These are phyloP conservation scores for Agrotis segetum DNA, from an alignment of 2,888 invertebrate genomes.

Conservation along the genomic window DNA sequence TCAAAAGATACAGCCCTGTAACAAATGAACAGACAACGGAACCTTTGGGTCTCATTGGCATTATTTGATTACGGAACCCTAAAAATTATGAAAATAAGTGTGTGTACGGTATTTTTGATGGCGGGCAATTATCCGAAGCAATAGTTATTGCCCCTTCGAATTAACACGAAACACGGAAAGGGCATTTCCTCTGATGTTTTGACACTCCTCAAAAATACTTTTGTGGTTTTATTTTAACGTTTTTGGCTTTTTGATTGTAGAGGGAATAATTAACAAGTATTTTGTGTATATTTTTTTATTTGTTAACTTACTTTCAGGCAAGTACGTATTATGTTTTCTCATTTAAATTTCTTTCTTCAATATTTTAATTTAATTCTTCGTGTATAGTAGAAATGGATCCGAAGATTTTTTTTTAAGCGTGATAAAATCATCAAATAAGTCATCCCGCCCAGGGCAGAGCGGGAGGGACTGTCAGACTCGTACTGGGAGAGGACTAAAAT, in stretches of 20 bases:
- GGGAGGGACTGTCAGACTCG: too few relatives aligned
- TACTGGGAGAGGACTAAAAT: too few relatives aligned
- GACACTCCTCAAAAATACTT: constrained; percentile 48
- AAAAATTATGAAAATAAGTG: constrained; percentile 65
- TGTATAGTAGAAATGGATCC: too few relatives aligned
- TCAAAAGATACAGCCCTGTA: too few relatives aligned
- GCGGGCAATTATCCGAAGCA: constrained; percentile 61
- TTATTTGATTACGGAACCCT: neutral
- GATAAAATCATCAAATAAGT: too few relatives aligned
- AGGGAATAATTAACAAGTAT: neutral
- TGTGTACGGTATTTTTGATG: constrained; percentile 53
- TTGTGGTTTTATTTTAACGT: constrained; percentile 20
- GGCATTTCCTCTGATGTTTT: constrained; percentile 66
- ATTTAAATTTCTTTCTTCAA: neutral
- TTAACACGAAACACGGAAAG: constrained; percentile 67
- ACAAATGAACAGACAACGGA: too few relatives aligned
- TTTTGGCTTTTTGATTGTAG: constrained; percentile 32
- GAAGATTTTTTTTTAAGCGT: too few relatives aligned
- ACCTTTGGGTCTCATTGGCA: too few relatives aligned
- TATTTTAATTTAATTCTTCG: too few relatives aligned
- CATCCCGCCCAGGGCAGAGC: too few relatives aligned
- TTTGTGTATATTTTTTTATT: neutral
- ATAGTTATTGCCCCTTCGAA: constrained; percentile 62
- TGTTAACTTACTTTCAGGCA: neutral
- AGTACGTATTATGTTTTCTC: neutral